Conservation (phyloP, 2,888 invertebrate species). For the Acleris holmiana region DNA sequence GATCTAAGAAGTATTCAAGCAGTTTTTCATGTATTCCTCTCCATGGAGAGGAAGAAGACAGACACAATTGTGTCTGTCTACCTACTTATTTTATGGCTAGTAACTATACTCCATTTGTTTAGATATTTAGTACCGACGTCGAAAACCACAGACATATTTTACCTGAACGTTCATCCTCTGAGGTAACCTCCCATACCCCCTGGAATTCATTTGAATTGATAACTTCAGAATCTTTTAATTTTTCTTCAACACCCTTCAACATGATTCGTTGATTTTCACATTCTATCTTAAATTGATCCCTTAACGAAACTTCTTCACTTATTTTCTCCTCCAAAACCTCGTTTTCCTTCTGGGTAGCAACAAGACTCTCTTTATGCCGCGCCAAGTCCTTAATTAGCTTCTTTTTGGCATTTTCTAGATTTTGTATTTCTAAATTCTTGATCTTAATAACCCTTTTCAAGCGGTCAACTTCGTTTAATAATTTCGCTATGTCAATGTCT, state of each 20-base stretch:
- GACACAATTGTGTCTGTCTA: too few relatives aligned
- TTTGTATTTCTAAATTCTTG: slow-evolving; percentile 8
- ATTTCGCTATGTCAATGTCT: neutral
- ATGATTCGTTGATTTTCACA: slow-evolving; percentile 11
- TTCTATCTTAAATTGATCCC: neutral
- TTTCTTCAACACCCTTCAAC: slow-evolving; percentile 1
- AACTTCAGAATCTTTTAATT: slow-evolving; percentile 2
- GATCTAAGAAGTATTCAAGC: too few relatives aligned
- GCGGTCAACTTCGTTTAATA: neutral
- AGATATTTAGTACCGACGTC: too few relatives aligned
- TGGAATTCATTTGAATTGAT: slow-evolving; percentile 33
- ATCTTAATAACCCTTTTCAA: slow-evolving; percentile 6
- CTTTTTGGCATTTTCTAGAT: neutral
- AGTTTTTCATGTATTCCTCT: too few relatives aligned
- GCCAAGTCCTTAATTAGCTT: slow-evolving; percentile 1
- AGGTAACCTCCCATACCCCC: slow-evolving; percentile 37
- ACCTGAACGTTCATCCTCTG: slow-evolving; percentile 53
- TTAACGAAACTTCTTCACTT: neutral
- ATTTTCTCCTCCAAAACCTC: slow-evolving; percentile 2
- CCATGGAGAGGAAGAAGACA: too few relatives aligned
- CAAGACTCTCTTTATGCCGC: neutral
- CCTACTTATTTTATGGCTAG: too few relatives aligned
- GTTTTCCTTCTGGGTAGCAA: slow-evolving; percentile 7
- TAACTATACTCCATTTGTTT: too few relatives aligned
- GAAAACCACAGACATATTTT: neutral